Base-by-base conservation (phyloP, 2,888 invertebrate genomes). In the Serrognathus titanus region DNA sequence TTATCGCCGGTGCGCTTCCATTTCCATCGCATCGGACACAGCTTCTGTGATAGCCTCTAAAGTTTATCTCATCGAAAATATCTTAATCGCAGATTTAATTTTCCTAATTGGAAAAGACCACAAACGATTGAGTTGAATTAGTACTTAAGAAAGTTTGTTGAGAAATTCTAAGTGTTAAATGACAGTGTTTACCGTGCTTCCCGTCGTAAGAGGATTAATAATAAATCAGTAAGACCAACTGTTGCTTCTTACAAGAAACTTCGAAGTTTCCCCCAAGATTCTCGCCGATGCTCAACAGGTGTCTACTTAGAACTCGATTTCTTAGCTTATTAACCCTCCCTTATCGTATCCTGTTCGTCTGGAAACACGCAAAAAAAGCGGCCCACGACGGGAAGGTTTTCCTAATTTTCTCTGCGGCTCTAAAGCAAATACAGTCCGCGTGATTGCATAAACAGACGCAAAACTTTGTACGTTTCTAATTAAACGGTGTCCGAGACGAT, bases 141-240 rank as follows among this genome's bases (percentile, higher is more conserved):
- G 12, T 9, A 7, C 20, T 43, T 43, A 43, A 20, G 40, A 43
- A 43, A 43, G 20, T 9, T 43, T 43, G 43, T 20, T 16, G 9
- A 13, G 16, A 11, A 13, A 20, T 10, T 16, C 6, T 16, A 16
- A 43, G 43, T 43, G 43, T 13, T 16, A 43, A 43, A 43, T 43
- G 43, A 43, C 43, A 43, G 43, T 43, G 43, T 16, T 43, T 43
- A 43, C 43, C 20, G 12, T 13, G 41, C 13, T 41, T 41, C 5
- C 13, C 13, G 43, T 43, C 20, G 43, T 43, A 43, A 43, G 43
- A 43, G 12, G 41, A 62, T 61, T 59, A 57, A 59, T 31, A 31
- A 31, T 55, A 61, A 62, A 62, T 64, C 62, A 61, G 51, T 40
- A 43, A 60, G 36, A 61, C 62, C 68, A 68, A 68, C 68, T 68